phyloP scores from a whole-genome alignment of 2,797 vertebrate genomes.

The Alcedo quadribrachys region DNA sequence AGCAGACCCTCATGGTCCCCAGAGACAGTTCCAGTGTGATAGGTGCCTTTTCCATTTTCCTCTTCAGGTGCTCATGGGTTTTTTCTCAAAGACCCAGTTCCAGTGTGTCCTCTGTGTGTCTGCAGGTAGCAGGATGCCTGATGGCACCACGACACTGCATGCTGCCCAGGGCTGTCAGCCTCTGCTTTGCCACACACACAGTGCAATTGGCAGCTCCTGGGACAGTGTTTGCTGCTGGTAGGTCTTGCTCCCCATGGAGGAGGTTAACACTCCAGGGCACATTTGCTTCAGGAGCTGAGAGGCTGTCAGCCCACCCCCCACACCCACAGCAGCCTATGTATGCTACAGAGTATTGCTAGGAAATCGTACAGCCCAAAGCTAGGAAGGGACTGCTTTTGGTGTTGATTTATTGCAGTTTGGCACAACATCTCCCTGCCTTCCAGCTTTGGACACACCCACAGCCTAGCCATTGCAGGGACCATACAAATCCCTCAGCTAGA shows the following conservation, averaged over 20 bases:
- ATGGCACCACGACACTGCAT: too few relatives aligned
- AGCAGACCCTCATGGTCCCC: not conserved
- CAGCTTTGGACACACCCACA: not conserved
- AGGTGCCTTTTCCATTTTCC: not conserved
- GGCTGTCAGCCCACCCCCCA: not conserved
- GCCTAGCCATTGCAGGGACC: not conserved
- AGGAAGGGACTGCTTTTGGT: not conserved
- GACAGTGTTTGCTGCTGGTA: not conserved
- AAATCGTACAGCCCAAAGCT: not conserved
- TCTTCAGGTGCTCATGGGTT: not conserved
- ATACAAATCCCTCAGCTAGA: not conserved
- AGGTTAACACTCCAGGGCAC: not conserved
- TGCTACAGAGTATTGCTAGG: not conserved
- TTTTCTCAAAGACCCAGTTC: not conserved
- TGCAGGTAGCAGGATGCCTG: not conserved
- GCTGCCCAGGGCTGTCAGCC: not conserved
- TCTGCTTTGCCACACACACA: rapidly evolving
- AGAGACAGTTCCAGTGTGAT: rapidly evolving
- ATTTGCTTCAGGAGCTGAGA: not conserved
- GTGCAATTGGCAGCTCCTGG: not conserved
- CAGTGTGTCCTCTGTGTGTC: not conserved
- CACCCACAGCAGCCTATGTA: not conserved
- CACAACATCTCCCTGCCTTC: rapidly evolving
- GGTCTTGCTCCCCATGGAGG: not conserved
- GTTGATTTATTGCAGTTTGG: not conserved